Evolutionary conservation across 2,888 invertebrate genomes (phyloP), one percentile per base, ranked within the genome.

Genomic region (Charanyca ferruginea): DNA sequence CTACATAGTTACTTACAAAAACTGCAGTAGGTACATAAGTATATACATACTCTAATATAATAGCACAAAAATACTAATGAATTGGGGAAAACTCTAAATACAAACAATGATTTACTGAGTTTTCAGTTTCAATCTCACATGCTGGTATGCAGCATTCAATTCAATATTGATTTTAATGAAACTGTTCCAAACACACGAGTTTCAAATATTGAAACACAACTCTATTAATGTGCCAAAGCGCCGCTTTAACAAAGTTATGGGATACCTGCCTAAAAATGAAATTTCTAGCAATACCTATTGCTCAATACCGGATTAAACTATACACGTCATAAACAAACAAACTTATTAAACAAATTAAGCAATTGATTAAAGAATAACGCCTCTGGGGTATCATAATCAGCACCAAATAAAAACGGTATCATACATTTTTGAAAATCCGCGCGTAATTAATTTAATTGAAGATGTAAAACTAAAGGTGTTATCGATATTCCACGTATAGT

Each of bases 131-230:
- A 41, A 53, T 16, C 41, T 32, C 38, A 47, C 64, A 47, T 48
- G 16, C 16, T 9, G 16, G 20, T 42, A 41, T 20, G 16, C 52
- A 25, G 7, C 52, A 73, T 52, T 13, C 25, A 65, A 73, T 52
- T 13, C 25, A 66, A 73, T 73, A 73, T 68, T 66, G 28, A 53
- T 66, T 53, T 42, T 9, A 42, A 16, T 65, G 16, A 16, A 65
- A 48, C 41, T 22, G 16, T 68, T 66, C n/a, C 32, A 16, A 35
- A 9, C 20, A 18, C 25, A 22, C 11, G 32, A 52, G 32, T 41
- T 48, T 25, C 68, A 66, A 73, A 69, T 48, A 53, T 69, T 69
- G 66, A 23, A 48, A 63, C 5, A 18, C 25, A 65, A 65, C 18
- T 73, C 11, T 20, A 35, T 53, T 48, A 65, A 23, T 25, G 5